Conservation (phyloP, 2,888 invertebrate genomes). For the Machimus rusticus region DNA sequence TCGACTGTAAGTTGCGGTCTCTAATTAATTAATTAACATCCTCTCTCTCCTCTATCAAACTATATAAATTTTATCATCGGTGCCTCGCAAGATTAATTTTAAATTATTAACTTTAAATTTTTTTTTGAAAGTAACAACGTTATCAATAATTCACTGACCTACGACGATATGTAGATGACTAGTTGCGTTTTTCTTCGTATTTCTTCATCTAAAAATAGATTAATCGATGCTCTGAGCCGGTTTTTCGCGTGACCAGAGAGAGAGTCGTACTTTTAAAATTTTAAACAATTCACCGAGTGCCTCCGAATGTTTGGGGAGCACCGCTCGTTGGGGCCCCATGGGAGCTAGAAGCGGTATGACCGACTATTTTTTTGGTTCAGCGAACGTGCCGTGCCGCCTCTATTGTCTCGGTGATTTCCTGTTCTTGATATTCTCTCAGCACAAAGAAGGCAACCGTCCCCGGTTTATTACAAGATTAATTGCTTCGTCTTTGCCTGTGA, state of each 20-base stretch:
- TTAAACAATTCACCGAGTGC: background rate
- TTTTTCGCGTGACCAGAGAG: background rate
- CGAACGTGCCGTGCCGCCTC: background rate
- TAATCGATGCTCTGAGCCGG: background rate
- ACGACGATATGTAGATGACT: background rate
- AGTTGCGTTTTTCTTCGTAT: background rate
- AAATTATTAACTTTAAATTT: background rate
- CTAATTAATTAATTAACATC: background rate
- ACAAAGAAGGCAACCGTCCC: background rate
- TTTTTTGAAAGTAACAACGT: background rate
- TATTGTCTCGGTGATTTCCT: constrained; percentile 14
- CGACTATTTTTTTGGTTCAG: background rate
- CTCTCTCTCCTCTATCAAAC: background rate
- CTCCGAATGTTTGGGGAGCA: background rate
- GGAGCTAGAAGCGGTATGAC: background rate
- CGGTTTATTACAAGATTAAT: background rate
- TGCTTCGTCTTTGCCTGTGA: background rate
- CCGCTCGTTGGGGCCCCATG: background rate
- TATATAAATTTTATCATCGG: background rate
- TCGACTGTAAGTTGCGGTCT: background rate
- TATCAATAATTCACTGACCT: constrained; percentile 20
- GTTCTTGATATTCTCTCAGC: background rate
- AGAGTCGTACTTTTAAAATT: background rate
- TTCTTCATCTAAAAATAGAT: background rate
- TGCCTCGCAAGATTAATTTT: background rate